phyloP scores from a whole-genome alignment of 2,797 vertebrate genomes.

The Protonibea diacanthus region DNA sequence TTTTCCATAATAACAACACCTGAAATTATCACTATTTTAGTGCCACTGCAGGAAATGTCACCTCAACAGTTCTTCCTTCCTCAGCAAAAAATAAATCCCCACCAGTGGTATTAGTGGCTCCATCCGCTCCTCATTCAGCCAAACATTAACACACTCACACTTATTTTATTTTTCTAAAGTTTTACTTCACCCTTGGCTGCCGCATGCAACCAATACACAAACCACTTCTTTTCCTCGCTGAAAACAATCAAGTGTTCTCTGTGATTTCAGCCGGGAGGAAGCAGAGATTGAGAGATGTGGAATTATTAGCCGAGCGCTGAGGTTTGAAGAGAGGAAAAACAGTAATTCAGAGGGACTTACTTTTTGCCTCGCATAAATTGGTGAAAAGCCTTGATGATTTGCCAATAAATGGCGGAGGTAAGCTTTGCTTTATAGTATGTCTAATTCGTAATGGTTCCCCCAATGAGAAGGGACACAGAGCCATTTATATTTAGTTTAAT shows the following conservation, averaged over 20 bases:
- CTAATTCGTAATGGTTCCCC: slow-evolving; percentile 5
- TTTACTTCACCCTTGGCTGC: slow-evolving; percentile 23
- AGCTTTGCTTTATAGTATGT: slow-evolving; percentile 15
- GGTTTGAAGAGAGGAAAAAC: slow-evolving; percentile 15
- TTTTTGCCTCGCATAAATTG: slow-evolving; percentile 12
- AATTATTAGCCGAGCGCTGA: background rate
- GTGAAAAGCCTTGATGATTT: slow-evolving; percentile 10
- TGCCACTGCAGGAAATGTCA: slow-evolving; percentile 12
- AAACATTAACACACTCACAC: slow-evolving; percentile 16
- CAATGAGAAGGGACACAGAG: slow-evolving; percentile 27
- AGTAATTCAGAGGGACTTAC: slow-evolving; percentile 11
- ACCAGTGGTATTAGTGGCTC: slow-evolving; percentile 5
- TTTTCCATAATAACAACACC: slow-evolving; percentile 19
- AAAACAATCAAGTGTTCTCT: slow-evolving; percentile 14
- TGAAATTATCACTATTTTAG: slow-evolving; percentile 11
- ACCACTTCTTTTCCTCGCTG: background rate
- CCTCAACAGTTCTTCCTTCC: slow-evolving; percentile 14
- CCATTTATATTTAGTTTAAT: slow-evolving; percentile 28
- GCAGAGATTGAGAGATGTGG: slow-evolving; percentile 2
- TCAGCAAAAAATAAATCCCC: slow-evolving; percentile 17
- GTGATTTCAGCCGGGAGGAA: slow-evolving; percentile 18
- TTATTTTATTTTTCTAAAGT: slow-evolving; percentile 28
- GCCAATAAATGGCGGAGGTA: slow-evolving; percentile 13
- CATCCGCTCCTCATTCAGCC: slow-evolving; percentile 14
- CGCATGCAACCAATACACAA: slow-evolving; percentile 14